Evolutionary conservation across 2,113 vertebrate species (phyloP), one percentile per base, ranked within the genome.

Genomic region (Antigone vipio): DNA sequence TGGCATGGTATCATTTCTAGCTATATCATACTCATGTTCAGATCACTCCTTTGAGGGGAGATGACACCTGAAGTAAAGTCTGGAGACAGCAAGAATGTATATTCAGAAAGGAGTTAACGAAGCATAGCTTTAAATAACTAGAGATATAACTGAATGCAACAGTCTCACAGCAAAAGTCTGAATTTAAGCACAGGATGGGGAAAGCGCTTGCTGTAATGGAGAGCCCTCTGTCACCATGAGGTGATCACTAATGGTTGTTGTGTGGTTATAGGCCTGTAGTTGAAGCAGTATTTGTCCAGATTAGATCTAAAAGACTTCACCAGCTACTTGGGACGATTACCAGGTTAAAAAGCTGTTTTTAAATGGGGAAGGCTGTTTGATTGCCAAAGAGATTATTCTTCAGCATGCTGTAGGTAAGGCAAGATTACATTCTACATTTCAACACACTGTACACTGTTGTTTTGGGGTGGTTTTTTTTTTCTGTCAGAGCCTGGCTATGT

Each of bases 401-500:
- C 35, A 86, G 30, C 50, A 20, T 30, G 30, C 50, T 30, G 4
- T 63, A 62, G 44, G 38, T 29, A 69, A 40, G 55, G 30, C 12
- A 58, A 30, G 47, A 59, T 74, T 26, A 47, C 9, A 12, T 53
- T 63, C 14, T n/a, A 2, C 9, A n/a, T 80, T 82, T 90, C 30
- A 88, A 59, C 6, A n/a, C 3, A 1, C 10, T 27, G 13, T 68
- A 47, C 12, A 6, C 60, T 3, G 15, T 9, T 26, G 47, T 9
- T 47, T 75, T 49, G n/a, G 23, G 11, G 34, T 24, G 16, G 24
- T 44, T 89, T 85, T 30, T 32, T 59, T 86, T 21, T 88, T 58
- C 92, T 58, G 60, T 53, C 95, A 99, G 99, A 99, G 91, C 95
- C 96, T 84, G 99, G 98, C 50, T 99, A 99, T 49, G 94, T 99